These are phyloP conservation scores for Cephalophus harveyi DNA, from an alignment of 2,113 vertebrate species.

Conservation along the genomic window DNA sequence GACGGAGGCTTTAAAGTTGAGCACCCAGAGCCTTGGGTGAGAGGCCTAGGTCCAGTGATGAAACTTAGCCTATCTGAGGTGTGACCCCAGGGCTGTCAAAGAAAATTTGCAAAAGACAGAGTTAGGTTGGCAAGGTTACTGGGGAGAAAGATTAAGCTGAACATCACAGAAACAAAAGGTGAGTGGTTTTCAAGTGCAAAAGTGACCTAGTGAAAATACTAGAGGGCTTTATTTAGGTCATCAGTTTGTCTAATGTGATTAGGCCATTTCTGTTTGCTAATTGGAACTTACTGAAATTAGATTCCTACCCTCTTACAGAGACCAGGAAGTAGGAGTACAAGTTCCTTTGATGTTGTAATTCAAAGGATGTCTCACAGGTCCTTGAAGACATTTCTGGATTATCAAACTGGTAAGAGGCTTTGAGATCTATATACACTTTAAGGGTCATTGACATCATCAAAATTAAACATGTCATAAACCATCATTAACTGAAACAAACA, in stretches of 20 bases:
- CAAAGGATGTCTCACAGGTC: not conserved
- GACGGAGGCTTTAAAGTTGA: not conserved
- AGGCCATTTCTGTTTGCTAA: not conserved
- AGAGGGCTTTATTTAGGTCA: not conserved
- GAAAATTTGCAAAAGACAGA: not conserved
- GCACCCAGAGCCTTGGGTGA: not conserved
- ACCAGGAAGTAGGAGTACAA: not conserved
- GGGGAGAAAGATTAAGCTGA: not conserved
- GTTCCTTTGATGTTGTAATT: not conserved
- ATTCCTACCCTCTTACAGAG: not conserved
- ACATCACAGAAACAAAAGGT: not conserved
- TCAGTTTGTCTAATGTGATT: not conserved
- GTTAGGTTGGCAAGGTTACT: not conserved
- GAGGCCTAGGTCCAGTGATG: not conserved
- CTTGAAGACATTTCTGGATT: not conserved
- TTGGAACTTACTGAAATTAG: not conserved
- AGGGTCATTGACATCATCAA: not conserved
- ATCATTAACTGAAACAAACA: not conserved
- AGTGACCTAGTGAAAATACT: not conserved
- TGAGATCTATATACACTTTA: not conserved
- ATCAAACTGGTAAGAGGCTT: not conserved
- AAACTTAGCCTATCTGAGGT: not conserved
- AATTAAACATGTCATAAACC: not conserved
- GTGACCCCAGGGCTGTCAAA: not conserved
- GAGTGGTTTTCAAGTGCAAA: not conserved